phyloP scores from a whole-genome alignment of 2,888 invertebrate genomes.

The Himalopsyche kuldschensis region DNA sequence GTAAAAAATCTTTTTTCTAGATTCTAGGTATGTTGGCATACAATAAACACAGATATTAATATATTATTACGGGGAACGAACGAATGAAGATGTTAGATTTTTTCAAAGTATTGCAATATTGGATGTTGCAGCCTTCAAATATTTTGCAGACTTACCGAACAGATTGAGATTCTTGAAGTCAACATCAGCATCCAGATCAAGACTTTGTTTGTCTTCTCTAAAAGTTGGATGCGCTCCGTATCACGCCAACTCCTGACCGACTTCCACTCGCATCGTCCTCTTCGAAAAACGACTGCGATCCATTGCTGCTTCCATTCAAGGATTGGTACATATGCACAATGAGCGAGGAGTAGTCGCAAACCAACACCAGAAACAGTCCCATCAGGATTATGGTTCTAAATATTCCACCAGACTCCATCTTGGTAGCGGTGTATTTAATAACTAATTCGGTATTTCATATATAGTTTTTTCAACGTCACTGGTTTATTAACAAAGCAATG shows the following conservation, averaged over 20 bases:
- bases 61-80: too few species aligned
- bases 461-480: background rate
- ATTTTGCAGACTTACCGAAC: constrained; percentile 44
- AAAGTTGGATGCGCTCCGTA: constrained; percentile 41
- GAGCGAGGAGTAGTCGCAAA: constrained; percentile 59
- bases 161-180: constrained; percentile 50
- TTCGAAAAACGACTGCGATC: constrained; percentile 44
- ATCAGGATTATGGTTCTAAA: constrained; percentile 44
- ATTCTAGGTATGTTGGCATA: too few species aligned
- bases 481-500: background rate
- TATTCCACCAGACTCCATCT: constrained; percentile 37
- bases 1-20: too few species aligned
- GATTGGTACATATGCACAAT: constrained; percentile 51
- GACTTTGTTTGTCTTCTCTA: constrained; percentile 48
- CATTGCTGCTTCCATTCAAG: constrained; percentile 46
- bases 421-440: background rate
- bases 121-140: too few species aligned
- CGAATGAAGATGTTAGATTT: too few species aligned
- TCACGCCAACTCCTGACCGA: constrained; percentile 49
- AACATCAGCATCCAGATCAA: constrained; percentile 55
- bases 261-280: constrained; percentile 42
- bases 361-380: constrained; percentile 58
- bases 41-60: too few species aligned
- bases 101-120: too few species aligned
- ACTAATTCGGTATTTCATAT: background rate